A percentile compares a stretch with the other conserved stretches of the same genome.
Conservation (phyloP, 2,113 vertebrate species). For the Nerophis ophidion region DNA sequence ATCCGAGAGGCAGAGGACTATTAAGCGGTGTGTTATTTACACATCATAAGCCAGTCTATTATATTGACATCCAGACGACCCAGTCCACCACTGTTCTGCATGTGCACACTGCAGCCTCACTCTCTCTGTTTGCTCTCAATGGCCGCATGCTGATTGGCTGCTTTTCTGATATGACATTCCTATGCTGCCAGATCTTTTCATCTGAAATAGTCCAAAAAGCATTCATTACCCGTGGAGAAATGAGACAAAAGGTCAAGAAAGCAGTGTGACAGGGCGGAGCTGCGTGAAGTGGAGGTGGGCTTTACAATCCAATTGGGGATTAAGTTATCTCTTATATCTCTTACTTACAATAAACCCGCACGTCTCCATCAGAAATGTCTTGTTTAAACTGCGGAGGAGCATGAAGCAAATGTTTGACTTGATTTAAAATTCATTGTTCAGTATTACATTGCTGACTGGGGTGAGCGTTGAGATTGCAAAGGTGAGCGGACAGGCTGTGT, state of each 20-base stretch:
- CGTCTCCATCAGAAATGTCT: slow-evolving; percentile 71
- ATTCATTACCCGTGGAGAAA: slow-evolving; percentile 72
- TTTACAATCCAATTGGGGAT: slow-evolving; percentile 72
- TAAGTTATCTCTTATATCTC: slow-evolving; percentile 73
- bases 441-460: slow-evolving; percentile 58
- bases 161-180: slow-evolving; percentile 76
- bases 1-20: slow-evolving; percentile 64
- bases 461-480: slow-evolving; percentile 58
- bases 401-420: slow-evolving; percentile 77
- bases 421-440: slow-evolving; percentile 73
- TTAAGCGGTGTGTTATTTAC: slow-evolving; percentile 74
- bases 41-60: slow-evolving; percentile 78
- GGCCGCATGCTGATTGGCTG: slow-evolving; percentile 77
- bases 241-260: slow-evolving; percentile 72
- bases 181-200: slow-evolving; percentile 60
- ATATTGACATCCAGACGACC: slow-evolving; percentile 70
- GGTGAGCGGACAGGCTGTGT: slow-evolving; percentile 53
- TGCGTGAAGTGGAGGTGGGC: slow-evolving; percentile 59
- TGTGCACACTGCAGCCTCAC: slow-evolving; percentile 37
- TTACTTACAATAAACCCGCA: slow-evolving; percentile 76
- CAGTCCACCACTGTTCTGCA: slow-evolving; percentile 47
- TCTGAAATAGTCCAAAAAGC: slow-evolving; percentile 70
- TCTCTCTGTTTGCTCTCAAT: slow-evolving; percentile 73
- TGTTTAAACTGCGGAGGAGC: slow-evolving; percentile 73
- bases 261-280: slow-evolving; percentile 55